phyloP scores from a whole-genome alignment of 1,140 invertebrate species.

The Babylonia areolata region DNA sequence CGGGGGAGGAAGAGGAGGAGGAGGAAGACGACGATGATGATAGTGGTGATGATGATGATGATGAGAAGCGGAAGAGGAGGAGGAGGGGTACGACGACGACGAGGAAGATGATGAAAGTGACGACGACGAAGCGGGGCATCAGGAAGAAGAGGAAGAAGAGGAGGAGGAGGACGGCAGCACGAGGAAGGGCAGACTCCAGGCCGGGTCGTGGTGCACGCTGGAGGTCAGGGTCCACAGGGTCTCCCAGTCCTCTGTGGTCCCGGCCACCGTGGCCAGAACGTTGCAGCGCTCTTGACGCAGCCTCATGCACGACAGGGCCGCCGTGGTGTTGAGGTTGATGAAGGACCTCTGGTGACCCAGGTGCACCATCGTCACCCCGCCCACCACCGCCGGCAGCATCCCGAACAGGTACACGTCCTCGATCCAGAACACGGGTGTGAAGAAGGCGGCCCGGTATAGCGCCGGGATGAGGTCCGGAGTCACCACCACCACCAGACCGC shows the following conservation, averaged over 20 bases:
- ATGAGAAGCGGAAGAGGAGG: no score
- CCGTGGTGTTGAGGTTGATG: background rate
- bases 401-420: constrained; percentile 79
- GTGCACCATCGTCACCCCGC: constrained; percentile 17
- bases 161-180: background rate
- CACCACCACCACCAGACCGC: constrained; percentile 56
- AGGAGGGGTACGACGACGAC: no score
- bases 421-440: constrained; percentile 77
- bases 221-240: constrained; percentile 23
- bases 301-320: background rate
- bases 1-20: no score
- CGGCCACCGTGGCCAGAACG: background rate
- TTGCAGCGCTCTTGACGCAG: background rate
- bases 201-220: background rate
- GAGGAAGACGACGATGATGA: no score
- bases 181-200: background rate
- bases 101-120: no score
- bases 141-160: no score
- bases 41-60: no score
- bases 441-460: constrained; percentile 66
- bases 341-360: background rate
- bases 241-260: background rate
- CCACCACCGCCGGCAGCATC: constrained; percentile 61
- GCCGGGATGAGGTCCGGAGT: constrained; percentile 51
- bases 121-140: no score